A percentile compares a stretch with the other conserved stretches of the same genome.
Evolutionary conservation across 2,113 vertebrate species (phyloP).

Genomic region (Camelus dromedarius): DNA sequence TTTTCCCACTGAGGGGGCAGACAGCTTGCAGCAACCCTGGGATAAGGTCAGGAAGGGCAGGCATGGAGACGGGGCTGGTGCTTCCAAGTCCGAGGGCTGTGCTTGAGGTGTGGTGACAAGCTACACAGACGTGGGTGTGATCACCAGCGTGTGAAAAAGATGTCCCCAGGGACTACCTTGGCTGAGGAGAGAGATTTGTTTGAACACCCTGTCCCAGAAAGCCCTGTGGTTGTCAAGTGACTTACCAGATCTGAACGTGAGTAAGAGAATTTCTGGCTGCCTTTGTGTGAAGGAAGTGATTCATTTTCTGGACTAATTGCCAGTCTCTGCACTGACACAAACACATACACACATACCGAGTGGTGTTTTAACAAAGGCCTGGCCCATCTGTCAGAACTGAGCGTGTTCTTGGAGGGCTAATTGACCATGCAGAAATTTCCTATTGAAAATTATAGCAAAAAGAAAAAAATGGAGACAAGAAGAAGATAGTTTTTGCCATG

Average conservation of each 20-base stretch:
- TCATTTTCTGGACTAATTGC: constrained; percentile 40
- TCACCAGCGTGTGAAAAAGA: background rate
- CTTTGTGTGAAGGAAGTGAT: constrained; percentile 53
- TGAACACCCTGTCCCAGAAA: background rate
- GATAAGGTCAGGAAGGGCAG: background rate
- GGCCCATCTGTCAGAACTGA: constrained; percentile 38
- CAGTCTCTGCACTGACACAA: constrained; percentile 44
- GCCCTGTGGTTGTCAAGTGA: background rate
- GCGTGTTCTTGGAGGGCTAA: constrained; percentile 45
- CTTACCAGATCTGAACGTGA: background rate
- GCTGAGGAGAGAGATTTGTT: background rate
- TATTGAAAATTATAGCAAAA: constrained; percentile 50
- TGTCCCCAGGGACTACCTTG: background rate
- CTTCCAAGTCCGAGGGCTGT: background rate
- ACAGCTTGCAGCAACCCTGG: background rate
- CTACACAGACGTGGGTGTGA: background rate
- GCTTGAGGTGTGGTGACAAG: background rate
- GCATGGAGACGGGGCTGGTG: too few relatives aligned
- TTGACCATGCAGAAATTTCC: constrained; percentile 42
- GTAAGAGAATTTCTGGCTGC: background rate
- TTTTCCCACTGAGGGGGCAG: background rate
- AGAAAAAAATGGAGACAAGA: background rate
- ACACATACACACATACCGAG: background rate
- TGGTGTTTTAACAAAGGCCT: background rate
- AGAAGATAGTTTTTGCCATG: background rate